Percentiles rank a stretch among this genome's conserved stretches.
These are phyloP conservation scores for Platycnemis pennipes DNA, from an alignment of 2,888 invertebrate genomes.

Conservation along the genomic window DNA sequence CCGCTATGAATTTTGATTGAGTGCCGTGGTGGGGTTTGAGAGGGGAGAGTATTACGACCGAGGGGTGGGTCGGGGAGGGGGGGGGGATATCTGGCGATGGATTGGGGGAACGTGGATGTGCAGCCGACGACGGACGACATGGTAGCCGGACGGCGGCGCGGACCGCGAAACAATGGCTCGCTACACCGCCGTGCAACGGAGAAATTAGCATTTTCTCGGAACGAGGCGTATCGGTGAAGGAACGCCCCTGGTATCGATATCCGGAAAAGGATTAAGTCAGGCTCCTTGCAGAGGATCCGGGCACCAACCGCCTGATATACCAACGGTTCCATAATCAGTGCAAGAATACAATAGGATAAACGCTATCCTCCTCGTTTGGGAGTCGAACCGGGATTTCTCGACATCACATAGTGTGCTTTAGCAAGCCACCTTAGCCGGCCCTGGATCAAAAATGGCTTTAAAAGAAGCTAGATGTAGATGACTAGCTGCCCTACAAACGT, in stretches of 20 bases:
- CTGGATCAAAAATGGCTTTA: too few relatives aligned
- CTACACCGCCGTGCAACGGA: not conserved
- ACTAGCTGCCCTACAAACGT: too few relatives aligned
- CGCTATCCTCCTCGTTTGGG: too few relatives aligned
- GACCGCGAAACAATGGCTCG: not conserved
- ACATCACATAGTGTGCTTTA: too few relatives aligned
- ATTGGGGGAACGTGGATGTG: not conserved
- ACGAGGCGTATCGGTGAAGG: not conserved
- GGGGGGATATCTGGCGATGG: not conserved
- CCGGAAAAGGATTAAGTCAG: too few relatives aligned
- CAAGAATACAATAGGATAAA: too few relatives aligned
- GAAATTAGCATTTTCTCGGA: not conserved
- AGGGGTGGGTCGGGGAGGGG: not conserved
- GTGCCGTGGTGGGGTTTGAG: not conserved
- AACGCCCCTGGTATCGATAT: not conserved
- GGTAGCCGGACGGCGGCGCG: not conserved
- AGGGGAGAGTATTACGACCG: not conserved
- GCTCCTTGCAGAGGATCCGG: too few relatives aligned
- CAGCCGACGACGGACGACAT: not conserved
- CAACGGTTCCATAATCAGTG: too few relatives aligned
- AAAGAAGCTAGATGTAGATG: too few relatives aligned
- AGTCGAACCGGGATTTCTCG: too few relatives aligned
- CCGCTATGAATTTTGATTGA: conserved; percentile 65
- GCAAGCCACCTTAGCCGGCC: too few relatives aligned
- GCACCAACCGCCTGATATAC: too few relatives aligned